These are phyloP conservation scores for Rhagium mordax DNA, from an alignment of 2,888 invertebrate genomes.

Conservation along the genomic window DNA sequence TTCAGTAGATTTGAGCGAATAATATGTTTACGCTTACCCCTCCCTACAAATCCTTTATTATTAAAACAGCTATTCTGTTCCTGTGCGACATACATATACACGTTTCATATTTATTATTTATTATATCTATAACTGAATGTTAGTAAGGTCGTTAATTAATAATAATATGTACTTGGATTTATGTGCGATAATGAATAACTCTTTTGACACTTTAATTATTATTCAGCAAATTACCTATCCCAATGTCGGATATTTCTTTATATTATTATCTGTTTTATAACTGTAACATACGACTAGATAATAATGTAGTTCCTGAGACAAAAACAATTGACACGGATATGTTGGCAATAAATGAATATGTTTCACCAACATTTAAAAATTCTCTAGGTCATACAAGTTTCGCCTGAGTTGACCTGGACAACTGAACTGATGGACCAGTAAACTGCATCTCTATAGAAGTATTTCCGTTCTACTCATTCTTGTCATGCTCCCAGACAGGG, in stretches of 20 bases:
- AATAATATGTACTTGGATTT: background rate
- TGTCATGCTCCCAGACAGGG: conserved; percentile 3
- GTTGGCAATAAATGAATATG: conserved; percentile 22
- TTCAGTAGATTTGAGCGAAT: no score
- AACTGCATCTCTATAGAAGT: conserved; percentile 41
- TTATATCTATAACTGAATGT: background rate
- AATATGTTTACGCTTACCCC: no score
- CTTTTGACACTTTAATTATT: conserved; percentile 11
- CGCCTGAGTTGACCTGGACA: conserved; percentile 33
- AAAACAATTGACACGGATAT: conserved; percentile 26
- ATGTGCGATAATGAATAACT: conserved; percentile 5
- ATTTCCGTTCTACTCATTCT: conserved; percentile 40
- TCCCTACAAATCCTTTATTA: no score
- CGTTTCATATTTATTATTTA: background rate
- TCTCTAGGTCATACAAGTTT: conserved; percentile 34
- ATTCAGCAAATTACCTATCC: background rate
- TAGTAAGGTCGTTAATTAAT: background rate
- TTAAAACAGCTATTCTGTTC: background rate
- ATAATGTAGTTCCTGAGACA: conserved; percentile 5
- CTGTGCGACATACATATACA: background rate
- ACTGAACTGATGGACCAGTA: conserved; percentile 39
- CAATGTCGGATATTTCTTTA: background rate
- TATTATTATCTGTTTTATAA: background rate
- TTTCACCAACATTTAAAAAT: conserved; percentile 33
- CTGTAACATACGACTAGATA: conserved; percentile 4